phyloP scores from a whole-genome alignment of 2,113 vertebrate species.

The Carassius auratus region DNA sequence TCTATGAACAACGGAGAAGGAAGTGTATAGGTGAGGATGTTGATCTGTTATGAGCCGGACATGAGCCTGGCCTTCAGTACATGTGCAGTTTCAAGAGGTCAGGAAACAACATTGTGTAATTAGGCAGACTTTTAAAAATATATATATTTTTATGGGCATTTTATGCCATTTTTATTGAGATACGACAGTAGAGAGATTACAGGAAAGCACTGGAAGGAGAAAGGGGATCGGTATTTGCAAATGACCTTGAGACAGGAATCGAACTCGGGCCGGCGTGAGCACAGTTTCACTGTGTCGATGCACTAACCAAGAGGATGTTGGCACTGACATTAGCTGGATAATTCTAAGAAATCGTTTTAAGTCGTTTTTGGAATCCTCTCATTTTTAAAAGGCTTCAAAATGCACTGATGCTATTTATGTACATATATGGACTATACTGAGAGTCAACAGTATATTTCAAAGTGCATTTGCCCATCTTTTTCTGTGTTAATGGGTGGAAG shows the following conservation, averaged over 20 bases:
- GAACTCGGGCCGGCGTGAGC: too few relatives aligned
- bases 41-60: not conserved
- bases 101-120: not conserved
- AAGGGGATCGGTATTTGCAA: too few relatives aligned
- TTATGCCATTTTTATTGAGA: too few relatives aligned
- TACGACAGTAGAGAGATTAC: too few relatives aligned
- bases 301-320: too few relatives aligned
- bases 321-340: not conserved
- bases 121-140: not conserved
- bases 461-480: conserved; percentile 21
- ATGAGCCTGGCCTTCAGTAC: conserved; percentile 12
- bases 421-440: not conserved
- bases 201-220: too few relatives aligned
- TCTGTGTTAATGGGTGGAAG: not conserved
- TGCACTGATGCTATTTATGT: not conserved
- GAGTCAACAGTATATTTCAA: conserved; percentile 21
- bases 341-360: not conserved
- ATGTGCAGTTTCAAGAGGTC: not conserved
- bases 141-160: too few relatives aligned
- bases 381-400: not conserved
- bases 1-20: not conserved
- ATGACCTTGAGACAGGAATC: too few relatives aligned
- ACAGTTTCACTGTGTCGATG: too few relatives aligned
- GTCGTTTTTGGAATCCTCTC: not conserved
- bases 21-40: not conserved